phyloP scores from a whole-genome alignment of 2,797 vertebrate species.

The Rhynchonycteris naso region DNA sequence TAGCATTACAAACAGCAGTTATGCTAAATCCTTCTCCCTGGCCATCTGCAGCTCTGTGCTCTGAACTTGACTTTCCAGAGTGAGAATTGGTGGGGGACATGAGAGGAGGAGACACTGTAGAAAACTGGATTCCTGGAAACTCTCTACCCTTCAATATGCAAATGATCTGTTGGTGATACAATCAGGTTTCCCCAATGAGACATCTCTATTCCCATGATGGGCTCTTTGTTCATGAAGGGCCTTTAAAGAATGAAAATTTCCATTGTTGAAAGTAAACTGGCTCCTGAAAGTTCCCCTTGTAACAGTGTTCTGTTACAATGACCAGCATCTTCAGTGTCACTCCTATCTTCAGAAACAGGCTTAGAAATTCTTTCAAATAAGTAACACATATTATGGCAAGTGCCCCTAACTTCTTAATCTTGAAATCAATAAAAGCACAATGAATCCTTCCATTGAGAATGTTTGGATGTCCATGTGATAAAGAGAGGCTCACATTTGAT shows the following conservation, averaged over 20 bases:
- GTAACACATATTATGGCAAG: neutral
- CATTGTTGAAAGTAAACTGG: neutral
- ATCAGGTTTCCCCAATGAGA: slow-evolving; percentile 18
- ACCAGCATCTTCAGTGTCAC: neutral
- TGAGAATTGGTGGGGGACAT: neutral
- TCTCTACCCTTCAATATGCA: neutral
- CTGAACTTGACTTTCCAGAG: neutral
- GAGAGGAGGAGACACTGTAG: fast-evolving
- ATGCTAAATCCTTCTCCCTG: fast-evolving
- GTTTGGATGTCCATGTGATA: fast-evolving
- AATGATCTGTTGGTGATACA: slow-evolving; percentile 14
- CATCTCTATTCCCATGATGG: neutral
- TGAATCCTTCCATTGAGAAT: neutral
- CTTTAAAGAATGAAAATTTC: neutral
- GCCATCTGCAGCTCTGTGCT: neutral
- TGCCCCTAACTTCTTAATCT: neutral
- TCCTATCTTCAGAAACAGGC: neutral
- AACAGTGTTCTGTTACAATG: neutral
- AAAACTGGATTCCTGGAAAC: slow-evolving; percentile 17
- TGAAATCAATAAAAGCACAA: neutral
- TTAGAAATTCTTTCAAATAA: neutral
- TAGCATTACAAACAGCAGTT: neutral
- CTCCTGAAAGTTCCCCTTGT: neutral
- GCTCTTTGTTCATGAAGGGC: neutral
- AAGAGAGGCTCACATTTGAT: neutral